Conservation (phyloP, 2,797 vertebrate species). For the Balearica regulorum region DNA sequence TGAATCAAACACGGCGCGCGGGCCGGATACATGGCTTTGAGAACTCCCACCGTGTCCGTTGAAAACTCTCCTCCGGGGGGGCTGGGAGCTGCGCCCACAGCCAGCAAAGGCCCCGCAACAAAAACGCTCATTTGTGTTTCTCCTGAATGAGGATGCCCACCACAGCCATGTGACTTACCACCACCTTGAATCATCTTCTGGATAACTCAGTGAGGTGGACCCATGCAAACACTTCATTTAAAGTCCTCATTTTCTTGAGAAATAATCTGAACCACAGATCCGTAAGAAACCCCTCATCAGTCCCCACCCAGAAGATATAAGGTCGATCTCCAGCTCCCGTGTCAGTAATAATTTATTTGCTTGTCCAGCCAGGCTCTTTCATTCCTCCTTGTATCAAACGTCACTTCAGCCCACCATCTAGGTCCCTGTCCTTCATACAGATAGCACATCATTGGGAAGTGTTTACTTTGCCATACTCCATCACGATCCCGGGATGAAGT, state of each 20-base stretch:
- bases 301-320: background rate
- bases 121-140: background rate
- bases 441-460: background rate
- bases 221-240: rapidly evolving
- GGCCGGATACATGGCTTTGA: rapidly evolving
- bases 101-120: background rate
- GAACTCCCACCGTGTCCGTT: slow-evolving; percentile 12
- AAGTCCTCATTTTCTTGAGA: background rate
- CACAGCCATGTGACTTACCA: background rate
- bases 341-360: background rate
- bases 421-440: slow-evolving; percentile 21
- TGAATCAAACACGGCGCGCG: background rate
- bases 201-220: background rate
- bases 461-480: slow-evolving; percentile 20
- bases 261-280: background rate
- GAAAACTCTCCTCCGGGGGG: background rate
- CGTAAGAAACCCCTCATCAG: background rate
- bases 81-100: background rate
- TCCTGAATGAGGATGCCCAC: background rate
- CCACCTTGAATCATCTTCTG: background rate
- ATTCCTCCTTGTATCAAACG: background rate
- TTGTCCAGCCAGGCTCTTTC: background rate
- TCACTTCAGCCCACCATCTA: background rate
- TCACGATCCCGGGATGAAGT: slow-evolving; percentile 8
- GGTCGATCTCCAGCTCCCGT: background rate